Evolutionary conservation across 2,888 invertebrate genomes (phyloP).

Genomic region (Coleophora flavipennella): DNA sequence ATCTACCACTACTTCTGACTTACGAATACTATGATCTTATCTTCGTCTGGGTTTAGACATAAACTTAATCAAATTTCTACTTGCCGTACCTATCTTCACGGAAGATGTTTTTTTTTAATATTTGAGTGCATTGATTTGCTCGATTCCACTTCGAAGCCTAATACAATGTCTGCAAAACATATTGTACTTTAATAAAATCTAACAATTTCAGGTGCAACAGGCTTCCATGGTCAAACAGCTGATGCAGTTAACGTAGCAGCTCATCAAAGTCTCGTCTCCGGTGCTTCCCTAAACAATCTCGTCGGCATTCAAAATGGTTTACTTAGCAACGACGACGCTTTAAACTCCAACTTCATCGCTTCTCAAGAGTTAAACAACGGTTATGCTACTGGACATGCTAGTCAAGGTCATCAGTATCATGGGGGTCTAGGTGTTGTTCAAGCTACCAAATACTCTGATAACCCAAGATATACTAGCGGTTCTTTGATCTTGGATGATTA

Average conservation of each 20-base stretch:
- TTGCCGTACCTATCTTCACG: no score
- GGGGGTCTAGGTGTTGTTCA: slow-evolving; percentile 43
- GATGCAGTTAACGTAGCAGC: slow-evolving; percentile 62
- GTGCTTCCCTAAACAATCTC: slow-evolving; percentile 53
- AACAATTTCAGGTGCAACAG: slow-evolving; percentile 46
- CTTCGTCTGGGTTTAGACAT: no score
- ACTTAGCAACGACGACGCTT: slow-evolving; percentile 39
- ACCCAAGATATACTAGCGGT: slow-evolving; percentile 49
- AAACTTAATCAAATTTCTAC: no score
- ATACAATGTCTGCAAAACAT: no score
- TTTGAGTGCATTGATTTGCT: no score
- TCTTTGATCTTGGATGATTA: slow-evolving; percentile 60
- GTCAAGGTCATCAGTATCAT: slow-evolving; percentile 11
- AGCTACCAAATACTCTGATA: slow-evolving; percentile 38
- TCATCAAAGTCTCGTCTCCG: slow-evolving; percentile 59
- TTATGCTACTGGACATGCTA: slow-evolving; percentile 16
- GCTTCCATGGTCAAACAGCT: slow-evolving; percentile 61
- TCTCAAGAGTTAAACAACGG: slow-evolving; percentile 46
- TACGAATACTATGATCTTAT: no score
- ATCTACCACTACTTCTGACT: no score
- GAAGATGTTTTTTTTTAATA: no score
- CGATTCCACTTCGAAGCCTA: no score
- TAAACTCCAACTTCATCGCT: slow-evolving; percentile 53
- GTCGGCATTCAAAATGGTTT: slow-evolving; percentile 60
- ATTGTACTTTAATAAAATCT: no score